Evolutionary conservation across 2,113 vertebrate genomes (phyloP).

Genomic region (Cynocephalus volans): DNA sequence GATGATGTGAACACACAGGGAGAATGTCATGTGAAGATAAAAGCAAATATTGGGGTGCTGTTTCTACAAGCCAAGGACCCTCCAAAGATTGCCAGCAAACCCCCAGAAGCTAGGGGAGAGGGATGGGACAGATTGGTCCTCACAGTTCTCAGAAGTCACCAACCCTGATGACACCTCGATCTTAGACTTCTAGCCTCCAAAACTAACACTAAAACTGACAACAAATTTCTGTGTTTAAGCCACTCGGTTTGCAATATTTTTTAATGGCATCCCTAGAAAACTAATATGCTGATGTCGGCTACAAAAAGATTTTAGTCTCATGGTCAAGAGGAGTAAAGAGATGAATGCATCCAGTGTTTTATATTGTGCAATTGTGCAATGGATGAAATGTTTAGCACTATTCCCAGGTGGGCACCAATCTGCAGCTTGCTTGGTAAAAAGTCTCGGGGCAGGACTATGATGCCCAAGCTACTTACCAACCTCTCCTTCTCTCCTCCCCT

Average conservation of each 20-base stretch:
- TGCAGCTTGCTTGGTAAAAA: background rate
- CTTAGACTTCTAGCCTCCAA: background rate
- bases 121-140: background rate
- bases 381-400: background rate
- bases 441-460: background rate
- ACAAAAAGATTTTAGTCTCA: slow-evolving; percentile 32
- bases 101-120: background rate
- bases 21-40: background rate
- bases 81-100: background rate
- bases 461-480: background rate
- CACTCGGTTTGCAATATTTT: background rate
- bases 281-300: background rate
- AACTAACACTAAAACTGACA: background rate
- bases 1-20: background rate
- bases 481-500: background rate
- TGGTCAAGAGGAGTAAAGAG: background rate
- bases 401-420: background rate
- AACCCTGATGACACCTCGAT: background rate
- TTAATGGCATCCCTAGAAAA: background rate
- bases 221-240: background rate
- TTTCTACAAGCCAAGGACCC: background rate
- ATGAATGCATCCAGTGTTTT: background rate
- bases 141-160: background rate
- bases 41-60: background rate
- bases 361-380: background rate